These are phyloP conservation scores for Synanceia verrucosa DNA, from an alignment of 2,797 vertebrate genomes.

Conservation along the genomic window DNA sequence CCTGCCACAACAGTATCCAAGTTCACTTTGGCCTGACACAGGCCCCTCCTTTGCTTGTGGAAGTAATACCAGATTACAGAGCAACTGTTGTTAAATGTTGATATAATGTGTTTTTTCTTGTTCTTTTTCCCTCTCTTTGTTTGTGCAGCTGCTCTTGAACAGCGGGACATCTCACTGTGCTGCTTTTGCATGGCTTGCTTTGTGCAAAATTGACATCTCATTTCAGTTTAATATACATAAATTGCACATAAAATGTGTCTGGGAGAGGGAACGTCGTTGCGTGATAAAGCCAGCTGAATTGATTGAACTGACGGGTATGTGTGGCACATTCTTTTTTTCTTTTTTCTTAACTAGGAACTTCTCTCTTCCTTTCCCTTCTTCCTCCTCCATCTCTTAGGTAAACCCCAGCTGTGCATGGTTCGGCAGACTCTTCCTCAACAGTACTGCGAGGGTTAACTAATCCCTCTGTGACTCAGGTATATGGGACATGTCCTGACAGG, in stretches of 20 bases:
- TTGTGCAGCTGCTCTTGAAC: slow-evolving; percentile 86
- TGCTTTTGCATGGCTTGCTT: slow-evolving; percentile 75
- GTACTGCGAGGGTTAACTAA: slow-evolving; percentile 77
- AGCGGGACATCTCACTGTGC: slow-evolving; percentile 75
- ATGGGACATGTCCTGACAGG: slow-evolving; percentile 81
- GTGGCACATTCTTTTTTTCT: slow-evolving; percentile 19
- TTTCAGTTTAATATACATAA: slow-evolving; percentile 79
- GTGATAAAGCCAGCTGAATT: slow-evolving; percentile 27
- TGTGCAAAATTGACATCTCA: slow-evolving; percentile 79
- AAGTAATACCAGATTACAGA: slow-evolving; percentile 88
- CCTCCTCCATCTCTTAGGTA: slow-evolving; percentile 21
- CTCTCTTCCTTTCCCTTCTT: slow-evolving; percentile 15
- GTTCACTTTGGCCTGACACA: slow-evolving; percentile 76
- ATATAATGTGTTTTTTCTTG: slow-evolving; percentile 86
- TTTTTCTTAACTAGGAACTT: too few relatives aligned
- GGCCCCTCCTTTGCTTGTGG: slow-evolving; percentile 81
- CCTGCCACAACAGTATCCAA: slow-evolving; percentile 78
- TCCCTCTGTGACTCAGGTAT: slow-evolving; percentile 77
- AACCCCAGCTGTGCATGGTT: slow-evolving; percentile 49
- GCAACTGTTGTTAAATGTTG: slow-evolving; percentile 88
- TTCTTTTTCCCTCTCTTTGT: slow-evolving; percentile 72
- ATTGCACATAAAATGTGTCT: slow-evolving; percentile 65
- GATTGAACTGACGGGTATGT: slow-evolving; percentile 19
- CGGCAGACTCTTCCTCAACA: slow-evolving; percentile 42
- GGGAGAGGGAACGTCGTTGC: slow-evolving; percentile 33